Evolutionary conservation across 2,888 invertebrate species (phyloP), one percentile per base, ranked within the genome.

Genomic region (Xestia ashworthii): DNA sequence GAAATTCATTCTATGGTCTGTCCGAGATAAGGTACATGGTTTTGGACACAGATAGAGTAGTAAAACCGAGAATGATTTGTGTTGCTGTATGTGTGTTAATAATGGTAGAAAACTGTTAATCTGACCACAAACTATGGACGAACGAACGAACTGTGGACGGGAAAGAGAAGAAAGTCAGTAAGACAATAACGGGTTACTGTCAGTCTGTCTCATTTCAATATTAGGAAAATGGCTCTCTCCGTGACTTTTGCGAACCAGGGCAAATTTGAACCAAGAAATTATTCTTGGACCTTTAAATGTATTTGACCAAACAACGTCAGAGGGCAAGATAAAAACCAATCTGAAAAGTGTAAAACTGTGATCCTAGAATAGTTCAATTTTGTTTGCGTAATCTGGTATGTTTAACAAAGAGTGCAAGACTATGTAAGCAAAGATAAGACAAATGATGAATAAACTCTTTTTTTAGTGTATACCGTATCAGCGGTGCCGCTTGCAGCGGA

Each of bases 391-490:
- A 58, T 25, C 58, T 25, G 58, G 25, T 58, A 5, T 2, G 5
- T 25, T 22, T 11, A n/a, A 48, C 1, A 32, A 48, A 46, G 3
- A 32, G 1, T n/a, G 19, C 4, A 25, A n/a, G n/a, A n/a, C 5
- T 14, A 9, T 25, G 14, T 3, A 53, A 16, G 19, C n/a, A 69
- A 55, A n/a, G 14, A 41, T n/a, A n/a, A n/a, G 0, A n/a, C 22
- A 53, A 65, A 25, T 41, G 41, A 48, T 9, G 0, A 41, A 9
- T 12, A 9, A 22, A 12, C 0, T 14, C 0, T 44, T 32, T n/a
- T 82, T 74, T 8, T 68, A 93, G 93, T 88, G 9, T 92, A 87
- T 71, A 74, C 89, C 76, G 91, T 88, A 68, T 79, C 78, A 9
- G 92, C 92, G 77, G 88, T 91, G 16, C 93, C 93, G 2, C 78